These are phyloP conservation scores for Sitta europaea DNA, from an alignment of 2,113 vertebrate genomes.

Conservation along the genomic window DNA sequence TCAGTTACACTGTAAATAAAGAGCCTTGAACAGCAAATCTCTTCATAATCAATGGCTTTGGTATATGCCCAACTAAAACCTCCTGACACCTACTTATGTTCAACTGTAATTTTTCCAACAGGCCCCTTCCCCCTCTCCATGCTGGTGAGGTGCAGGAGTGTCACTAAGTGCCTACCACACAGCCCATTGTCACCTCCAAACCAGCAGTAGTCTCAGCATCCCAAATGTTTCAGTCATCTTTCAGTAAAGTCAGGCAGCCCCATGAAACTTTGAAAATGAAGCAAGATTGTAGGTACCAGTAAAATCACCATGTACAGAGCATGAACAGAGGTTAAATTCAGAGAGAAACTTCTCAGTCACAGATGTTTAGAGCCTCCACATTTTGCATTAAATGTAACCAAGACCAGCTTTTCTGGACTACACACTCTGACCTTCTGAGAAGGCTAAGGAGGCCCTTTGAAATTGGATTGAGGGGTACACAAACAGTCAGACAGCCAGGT, in stretches of 20 bases:
- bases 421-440: neutral
- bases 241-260: neutral
- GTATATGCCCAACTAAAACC: neutral
- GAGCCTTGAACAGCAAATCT: slow-evolving; percentile 38
- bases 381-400: neutral
- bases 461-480: neutral
- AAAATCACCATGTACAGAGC: neutral
- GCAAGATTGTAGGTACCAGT: neutral
- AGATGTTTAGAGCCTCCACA: neutral
- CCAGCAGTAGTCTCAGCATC: neutral
- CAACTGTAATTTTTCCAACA: neutral
- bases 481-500: rapidly evolving
- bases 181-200: neutral
- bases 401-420: neutral
- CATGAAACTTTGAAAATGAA: neutral
- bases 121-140: neutral
- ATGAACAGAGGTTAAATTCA: neutral
- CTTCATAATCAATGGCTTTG: slow-evolving; percentile 50
- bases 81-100: neutral
- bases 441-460: neutral
- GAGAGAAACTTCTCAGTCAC: neutral
- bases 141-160: rapidly evolving
- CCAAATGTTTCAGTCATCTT: neutral
- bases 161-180: rapidly evolving
- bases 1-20: slow-evolving; percentile 53